Conservation (phyloP, 2,888 invertebrate species). For the Erebia aethiops region DNA sequence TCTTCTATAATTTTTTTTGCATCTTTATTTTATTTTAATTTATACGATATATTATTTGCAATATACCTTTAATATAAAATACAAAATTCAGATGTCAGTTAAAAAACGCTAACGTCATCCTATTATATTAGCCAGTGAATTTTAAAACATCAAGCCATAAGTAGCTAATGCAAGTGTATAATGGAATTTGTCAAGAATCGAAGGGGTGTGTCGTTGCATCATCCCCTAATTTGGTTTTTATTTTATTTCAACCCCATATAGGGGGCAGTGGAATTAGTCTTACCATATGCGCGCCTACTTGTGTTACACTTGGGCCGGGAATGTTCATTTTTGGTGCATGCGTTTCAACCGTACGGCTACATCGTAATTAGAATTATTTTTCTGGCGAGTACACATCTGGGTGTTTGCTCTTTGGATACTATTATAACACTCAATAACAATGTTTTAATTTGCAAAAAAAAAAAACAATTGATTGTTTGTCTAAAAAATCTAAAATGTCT, state of each 20-base stretch:
- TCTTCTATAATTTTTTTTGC: no score
- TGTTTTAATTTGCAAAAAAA: no score
- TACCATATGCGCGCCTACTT: conserved; percentile 81
- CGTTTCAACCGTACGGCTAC: conserved; percentile 42
- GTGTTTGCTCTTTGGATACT: no score
- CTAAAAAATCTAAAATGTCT: no score
- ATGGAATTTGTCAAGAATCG: conserved; percentile 82
- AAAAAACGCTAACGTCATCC: conserved; percentile 10
- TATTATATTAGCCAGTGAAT: conserved; percentile 24
- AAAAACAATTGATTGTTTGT: no score
- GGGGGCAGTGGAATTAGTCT: conserved; percentile 77
- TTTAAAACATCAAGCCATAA: conserved; percentile 54
- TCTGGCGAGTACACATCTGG: no score
- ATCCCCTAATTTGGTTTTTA: conserved; percentile 82
- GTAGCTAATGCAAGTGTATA: conserved; percentile 73
- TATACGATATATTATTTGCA: no score
- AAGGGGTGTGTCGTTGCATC: conserved; percentile 80
- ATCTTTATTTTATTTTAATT: no score
- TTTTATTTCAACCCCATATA: conserved; percentile 73
- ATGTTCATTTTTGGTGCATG: conserved; percentile 66
- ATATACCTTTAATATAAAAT: not conserved
- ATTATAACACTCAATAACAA: no score
- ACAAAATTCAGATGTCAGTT: not conserved
- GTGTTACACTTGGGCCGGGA: conserved; percentile 71
- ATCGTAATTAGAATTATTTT: not conserved